phyloP scores from a whole-genome alignment of 2,888 invertebrate genomes.

The Lasioglossum pauxillum region DNA sequence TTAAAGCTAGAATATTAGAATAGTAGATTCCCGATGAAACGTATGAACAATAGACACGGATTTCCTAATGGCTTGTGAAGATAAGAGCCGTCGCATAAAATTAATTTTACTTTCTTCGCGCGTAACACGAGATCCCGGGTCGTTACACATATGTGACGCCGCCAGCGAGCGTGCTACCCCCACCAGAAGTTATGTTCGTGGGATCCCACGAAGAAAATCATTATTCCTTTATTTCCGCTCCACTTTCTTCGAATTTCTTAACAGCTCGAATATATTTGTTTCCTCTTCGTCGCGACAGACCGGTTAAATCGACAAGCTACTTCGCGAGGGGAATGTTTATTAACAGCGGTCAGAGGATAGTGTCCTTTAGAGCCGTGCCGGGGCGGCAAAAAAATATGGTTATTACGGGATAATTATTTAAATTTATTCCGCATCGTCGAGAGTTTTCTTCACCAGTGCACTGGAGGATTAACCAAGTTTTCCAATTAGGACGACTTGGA shows the following conservation, averaged over 20 bases:
- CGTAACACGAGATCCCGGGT: background rate
- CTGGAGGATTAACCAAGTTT: background rate
- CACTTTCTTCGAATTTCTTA: background rate
- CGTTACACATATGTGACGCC: background rate
- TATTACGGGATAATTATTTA: constrained; percentile 1
- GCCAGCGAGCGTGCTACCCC: background rate
- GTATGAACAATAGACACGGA: background rate
- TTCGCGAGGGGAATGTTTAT: background rate
- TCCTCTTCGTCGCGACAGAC: background rate
- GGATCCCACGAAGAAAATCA: background rate
- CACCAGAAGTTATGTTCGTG: background rate
- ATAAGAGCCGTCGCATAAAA: background rate
- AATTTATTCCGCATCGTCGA: constrained; percentile 1
- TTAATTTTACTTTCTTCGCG: background rate
- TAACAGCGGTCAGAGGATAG: background rate
- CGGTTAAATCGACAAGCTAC: background rate
- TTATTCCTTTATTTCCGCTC: constrained; percentile 1
- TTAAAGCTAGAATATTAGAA: background rate
- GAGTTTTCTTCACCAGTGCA: constrained; percentile 1
- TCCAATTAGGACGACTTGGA: constrained; percentile 7
- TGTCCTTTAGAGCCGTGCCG: background rate
- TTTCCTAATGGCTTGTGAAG: background rate
- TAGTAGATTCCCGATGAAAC: background rate
- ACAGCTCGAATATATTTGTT: background rate
- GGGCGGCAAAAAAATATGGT: background rate